Evolutionary conservation across 2,888 invertebrate species (phyloP).

Genomic region (Phyllotreta cruciferae): DNA sequence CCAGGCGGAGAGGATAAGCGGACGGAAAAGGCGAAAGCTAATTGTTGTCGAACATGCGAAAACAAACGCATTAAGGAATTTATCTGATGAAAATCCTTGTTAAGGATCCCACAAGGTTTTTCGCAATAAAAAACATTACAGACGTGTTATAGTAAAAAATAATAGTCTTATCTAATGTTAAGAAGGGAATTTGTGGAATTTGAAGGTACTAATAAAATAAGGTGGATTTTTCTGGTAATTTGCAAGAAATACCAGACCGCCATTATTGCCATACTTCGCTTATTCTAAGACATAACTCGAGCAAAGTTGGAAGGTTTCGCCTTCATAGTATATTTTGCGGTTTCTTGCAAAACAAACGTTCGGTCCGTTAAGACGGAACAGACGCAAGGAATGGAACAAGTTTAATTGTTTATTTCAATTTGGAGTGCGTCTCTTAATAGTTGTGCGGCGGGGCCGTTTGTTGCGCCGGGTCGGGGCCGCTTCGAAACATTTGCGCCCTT

Average conservation of each 20-base stretch:
- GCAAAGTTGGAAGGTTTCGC: constrained; percentile 30
- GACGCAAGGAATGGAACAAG: constrained; percentile 45
- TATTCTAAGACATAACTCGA: constrained; percentile 19
- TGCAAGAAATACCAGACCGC: constrained; percentile 22
- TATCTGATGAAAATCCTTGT: constrained; percentile 17
- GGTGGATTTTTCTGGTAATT: constrained; percentile 7
- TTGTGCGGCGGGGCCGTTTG: constrained; percentile 48
- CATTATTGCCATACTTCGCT: constrained; percentile 13
- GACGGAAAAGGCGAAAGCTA: constrained; percentile 18
- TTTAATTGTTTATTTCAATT: constrained; percentile 54
- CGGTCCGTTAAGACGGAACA: constrained; percentile 36
- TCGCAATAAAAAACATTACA: neutral
- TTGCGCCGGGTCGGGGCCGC: constrained; percentile 41
- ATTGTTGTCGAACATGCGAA: constrained; percentile 24
- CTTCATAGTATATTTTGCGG: constrained; percentile 37
- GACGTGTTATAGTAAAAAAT: no score
- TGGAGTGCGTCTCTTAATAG: constrained; percentile 52
- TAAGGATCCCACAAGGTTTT: neutral
- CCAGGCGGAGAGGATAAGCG: constrained; percentile 24
- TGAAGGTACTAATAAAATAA: no score
- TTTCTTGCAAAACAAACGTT: constrained; percentile 39
- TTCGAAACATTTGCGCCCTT: constrained; percentile 52
- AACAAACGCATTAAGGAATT: constrained; percentile 20
- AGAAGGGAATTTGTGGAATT: no score
- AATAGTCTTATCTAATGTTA: no score